Evolutionary conservation across 1,140 invertebrate species (phyloP).

Genomic region (Callitettix versicolor): DNA sequence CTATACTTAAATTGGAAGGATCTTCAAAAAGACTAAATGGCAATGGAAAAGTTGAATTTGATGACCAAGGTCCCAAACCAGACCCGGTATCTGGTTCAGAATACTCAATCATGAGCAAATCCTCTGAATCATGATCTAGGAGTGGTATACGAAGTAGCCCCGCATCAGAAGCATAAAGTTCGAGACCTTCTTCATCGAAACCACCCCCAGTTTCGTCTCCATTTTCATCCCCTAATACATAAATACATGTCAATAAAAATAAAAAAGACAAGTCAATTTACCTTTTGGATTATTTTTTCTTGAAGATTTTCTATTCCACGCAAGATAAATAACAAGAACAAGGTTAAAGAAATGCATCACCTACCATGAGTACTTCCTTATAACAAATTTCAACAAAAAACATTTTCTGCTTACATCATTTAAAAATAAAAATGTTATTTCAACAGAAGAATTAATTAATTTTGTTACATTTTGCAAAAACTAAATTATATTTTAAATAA

Average conservation of each 20-base stretch:
- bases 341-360: no score
- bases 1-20: constrained; percentile 31
- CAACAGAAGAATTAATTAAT: no score
- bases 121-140: constrained; percentile 43
- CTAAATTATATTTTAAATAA: no score
- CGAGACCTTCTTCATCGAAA: constrained; percentile 39
- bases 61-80: constrained; percentile 40
- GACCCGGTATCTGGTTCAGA: constrained; percentile 36
- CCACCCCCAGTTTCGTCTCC: constrained; percentile 41
- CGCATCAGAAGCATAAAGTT: constrained; percentile 38
- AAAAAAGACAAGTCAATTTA: background rate
- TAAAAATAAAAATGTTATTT: no score
- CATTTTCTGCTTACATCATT: no score
- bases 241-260: constrained; percentile 28
- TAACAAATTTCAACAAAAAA: no score
- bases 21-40: constrained; percentile 48
- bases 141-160: constrained; percentile 39
- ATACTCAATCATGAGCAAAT: constrained; percentile 53
- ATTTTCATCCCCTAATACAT: constrained; percentile 29
- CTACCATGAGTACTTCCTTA: no score
- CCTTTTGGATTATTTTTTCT: no score
- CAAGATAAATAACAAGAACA: no score
- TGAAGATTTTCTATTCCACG: no score
- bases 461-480: no score
- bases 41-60: constrained; percentile 39